Conservation (phyloP, 2,888 invertebrate species). For the Melanostoma scalare region DNA sequence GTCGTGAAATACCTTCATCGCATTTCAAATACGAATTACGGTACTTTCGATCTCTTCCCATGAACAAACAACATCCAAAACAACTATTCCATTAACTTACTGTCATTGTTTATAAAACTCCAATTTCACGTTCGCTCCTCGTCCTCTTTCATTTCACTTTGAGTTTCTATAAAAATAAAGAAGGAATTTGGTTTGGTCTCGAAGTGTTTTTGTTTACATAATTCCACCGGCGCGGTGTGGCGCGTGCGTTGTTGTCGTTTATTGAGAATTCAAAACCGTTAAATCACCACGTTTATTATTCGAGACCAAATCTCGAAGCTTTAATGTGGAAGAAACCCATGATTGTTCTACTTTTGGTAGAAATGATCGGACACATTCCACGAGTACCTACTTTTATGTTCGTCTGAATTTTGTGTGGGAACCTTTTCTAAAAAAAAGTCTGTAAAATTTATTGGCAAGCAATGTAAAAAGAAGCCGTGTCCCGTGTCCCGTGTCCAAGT, state of each 20-base stretch:
- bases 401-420: no score
- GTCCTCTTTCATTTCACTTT: not conserved
- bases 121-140: no score
- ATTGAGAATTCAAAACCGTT: not conserved
- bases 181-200: not conserved
- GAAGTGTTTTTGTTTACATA: constrained; percentile 21
- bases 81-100: constrained; percentile 22
- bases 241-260: not conserved
- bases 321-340: no score
- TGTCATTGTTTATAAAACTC: not conserved
- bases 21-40: constrained; percentile 64
- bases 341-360: constrained; percentile 4
- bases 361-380: no score
- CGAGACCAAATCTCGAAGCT: not conserved
- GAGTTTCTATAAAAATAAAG: not conserved
- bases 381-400: no score
- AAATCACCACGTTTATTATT: constrained; percentile 19
- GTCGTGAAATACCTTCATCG: constrained; percentile 36
- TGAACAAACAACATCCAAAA: constrained; percentile 42
- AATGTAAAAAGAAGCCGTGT: no score
- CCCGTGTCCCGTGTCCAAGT: no score
- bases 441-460: no score
- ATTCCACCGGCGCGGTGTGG: constrained; percentile 7
- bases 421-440: no score
- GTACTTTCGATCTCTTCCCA: constrained; percentile 68